Evolutionary conservation across 2,888 invertebrate genomes (phyloP).

Genomic region (Boloria euphrosyne): DNA sequence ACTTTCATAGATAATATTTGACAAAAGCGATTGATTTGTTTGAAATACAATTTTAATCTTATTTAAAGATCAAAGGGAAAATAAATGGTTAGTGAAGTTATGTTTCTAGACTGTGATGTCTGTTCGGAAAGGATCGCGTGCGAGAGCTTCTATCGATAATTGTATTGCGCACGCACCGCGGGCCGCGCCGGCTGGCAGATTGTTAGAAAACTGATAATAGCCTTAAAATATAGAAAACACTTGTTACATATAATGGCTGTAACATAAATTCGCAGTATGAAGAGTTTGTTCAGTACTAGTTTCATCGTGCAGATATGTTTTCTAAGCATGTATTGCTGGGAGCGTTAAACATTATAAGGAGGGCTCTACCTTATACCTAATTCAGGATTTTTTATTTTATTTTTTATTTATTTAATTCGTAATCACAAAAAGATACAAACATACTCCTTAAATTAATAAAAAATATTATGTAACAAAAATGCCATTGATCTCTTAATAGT

Average conservation of each 20-base stretch:
- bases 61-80: slow-evolving; percentile 5
- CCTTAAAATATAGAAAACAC: slow-evolving; percentile 17
- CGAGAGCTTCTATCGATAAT: slow-evolving; percentile 31
- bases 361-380: too few relatives aligned
- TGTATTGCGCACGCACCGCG: slow-evolving; percentile 26
- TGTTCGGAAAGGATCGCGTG: slow-evolving; percentile 31
- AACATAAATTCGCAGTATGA: neutral
- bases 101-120: slow-evolving; percentile 17
- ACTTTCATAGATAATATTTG: too few relatives aligned
- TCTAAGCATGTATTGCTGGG: too few relatives aligned
- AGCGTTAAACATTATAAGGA: too few relatives aligned
- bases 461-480: too few relatives aligned
- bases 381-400: too few relatives aligned
- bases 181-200: slow-evolving; percentile 2
- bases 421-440: too few relatives aligned
- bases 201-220: slow-evolving; percentile 21
- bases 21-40: neutral
- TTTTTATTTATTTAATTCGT: too few relatives aligned
- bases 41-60: neutral
- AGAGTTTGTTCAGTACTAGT: too few relatives aligned
- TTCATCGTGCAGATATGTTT: too few relatives aligned
- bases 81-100: slow-evolving; percentile 12
- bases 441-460: too few relatives aligned
- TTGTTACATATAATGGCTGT: neutral
- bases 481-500: too few relatives aligned